phyloP scores from a whole-genome alignment of 2,888 invertebrate species.

The Sclerodermus sp. region DNA sequence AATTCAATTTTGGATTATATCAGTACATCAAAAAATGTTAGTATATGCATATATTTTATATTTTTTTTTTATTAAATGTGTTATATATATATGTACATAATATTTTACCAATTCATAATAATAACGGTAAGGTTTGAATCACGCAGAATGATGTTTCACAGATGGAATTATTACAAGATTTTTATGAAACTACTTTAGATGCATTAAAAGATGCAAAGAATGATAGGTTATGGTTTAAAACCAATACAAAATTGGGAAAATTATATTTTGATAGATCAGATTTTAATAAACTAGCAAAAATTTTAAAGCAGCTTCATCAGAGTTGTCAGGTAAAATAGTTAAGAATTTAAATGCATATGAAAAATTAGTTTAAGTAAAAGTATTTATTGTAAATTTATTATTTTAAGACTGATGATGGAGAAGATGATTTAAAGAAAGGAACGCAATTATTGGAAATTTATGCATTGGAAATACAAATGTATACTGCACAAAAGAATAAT shows the following conservation, averaged over 20 bases:
- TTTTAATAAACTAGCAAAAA: conserved; percentile 91
- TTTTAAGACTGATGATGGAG: conserved; percentile 89
- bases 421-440: conserved; percentile 96
- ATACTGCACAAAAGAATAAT: conserved; percentile 99
- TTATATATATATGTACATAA: not conserved
- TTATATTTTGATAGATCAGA: conserved; percentile 96
- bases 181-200: conserved; percentile 95
- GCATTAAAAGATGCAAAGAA: conserved; percentile 97
- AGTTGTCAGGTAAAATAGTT: conserved; percentile 80
- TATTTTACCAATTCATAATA: not conserved
- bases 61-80: conserved; percentile 1
- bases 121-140: not conserved
- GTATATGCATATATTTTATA: conserved; percentile 41
- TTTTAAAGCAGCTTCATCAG: conserved; percentile 94
- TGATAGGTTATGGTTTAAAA: conserved; percentile 99
- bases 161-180: conserved; percentile 98
- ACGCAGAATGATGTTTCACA: conserved; percentile 53
- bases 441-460: conserved; percentile 98
- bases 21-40: conserved; percentile 97
- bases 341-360: not conserved
- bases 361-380: too few species aligned
- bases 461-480: conserved; percentile 99
- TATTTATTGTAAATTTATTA: not conserved
- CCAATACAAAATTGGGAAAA: conserved; percentile 98
- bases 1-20: conserved; percentile 99